Evolutionary conservation across 2,888 invertebrate species (phyloP).

Genomic region (Diaprepes abbreviatus): DNA sequence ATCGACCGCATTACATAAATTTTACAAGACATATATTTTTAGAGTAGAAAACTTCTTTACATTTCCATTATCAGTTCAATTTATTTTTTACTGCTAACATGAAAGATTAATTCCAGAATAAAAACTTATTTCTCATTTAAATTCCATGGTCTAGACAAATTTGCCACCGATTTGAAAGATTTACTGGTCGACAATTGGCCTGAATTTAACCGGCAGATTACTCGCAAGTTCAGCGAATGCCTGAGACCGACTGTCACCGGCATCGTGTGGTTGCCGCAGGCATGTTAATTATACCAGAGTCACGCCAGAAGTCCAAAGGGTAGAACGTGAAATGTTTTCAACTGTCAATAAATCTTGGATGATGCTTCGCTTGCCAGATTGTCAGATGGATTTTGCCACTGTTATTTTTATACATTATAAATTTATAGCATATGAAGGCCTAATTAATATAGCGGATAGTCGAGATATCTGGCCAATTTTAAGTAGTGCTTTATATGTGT

Average conservation of each 20-base stretch:
- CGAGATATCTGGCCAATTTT: too few species aligned
- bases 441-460: too few species aligned
- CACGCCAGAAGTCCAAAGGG: conserved; percentile 31
- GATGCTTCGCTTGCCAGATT: too few species aligned
- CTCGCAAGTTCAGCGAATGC: conserved; percentile 55
- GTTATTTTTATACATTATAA: too few species aligned
- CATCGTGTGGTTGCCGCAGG: conserved; percentile 51
- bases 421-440: too few species aligned
- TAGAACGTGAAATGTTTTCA: conserved; percentile 1
- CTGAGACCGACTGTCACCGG: conserved; percentile 56
- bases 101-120: not conserved
- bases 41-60: too few species aligned
- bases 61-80: too few species aligned
- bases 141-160: conserved; percentile 32
- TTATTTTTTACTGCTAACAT: not conserved
- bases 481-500: too few species aligned
- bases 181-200: conserved; percentile 37
- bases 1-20: too few species aligned
- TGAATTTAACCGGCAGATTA: conserved; percentile 56
- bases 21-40: too few species aligned
- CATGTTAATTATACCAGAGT: conserved; percentile 50
- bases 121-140: conserved; percentile 25
- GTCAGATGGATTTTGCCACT: too few species aligned
- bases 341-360: conserved; percentile 15
- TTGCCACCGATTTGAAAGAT: conserved; percentile 26